Evolutionary conservation across 2,888 invertebrate species (phyloP), one percentile per base, ranked within the genome.

Genomic region (Eumacrocentrus americanus): DNA sequence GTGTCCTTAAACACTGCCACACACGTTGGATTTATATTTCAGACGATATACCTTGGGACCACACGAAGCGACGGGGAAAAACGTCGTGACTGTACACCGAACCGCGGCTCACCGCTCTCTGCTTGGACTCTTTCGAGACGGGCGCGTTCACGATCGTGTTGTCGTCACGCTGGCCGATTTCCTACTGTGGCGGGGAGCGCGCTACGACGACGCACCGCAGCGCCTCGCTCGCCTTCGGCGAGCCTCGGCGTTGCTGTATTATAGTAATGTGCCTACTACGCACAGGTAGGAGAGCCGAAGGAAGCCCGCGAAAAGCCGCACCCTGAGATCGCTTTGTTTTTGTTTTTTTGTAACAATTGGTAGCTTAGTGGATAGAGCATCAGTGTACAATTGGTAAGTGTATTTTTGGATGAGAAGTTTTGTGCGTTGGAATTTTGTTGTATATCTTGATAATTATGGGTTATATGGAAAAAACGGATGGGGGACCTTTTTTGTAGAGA

Each of bases 111-210:
- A 25, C 23, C 37, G 25, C 46, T 62, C 42, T 29, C 20, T 29
- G 5, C 9, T n/a, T 55, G 23, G 40, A 51, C 50, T 52, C 37
- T 29, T 9, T 37, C 48, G 42, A 57, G 25, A 47, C 22, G 16
- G 16, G 20, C 48, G 20, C 55, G 58, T 37, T 58, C 51, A 47
- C 58, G 46, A 56, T 59, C 61, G 72, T 74, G 74, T 77, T 73
- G 63, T 66, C 75, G 73, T 72, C 69, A 72, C 79, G 76, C 74
- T 74, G 74, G 77, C 77, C 78, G 78, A 77, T 75, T 74, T 78
- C 75, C 63, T 70, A 80, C 80, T 80, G 79, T 72, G 71, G 72
- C 72, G 74, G 71, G 73, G 74, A 74, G 72, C 67, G 68, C 59
- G 64, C 47, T 35, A 18, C 5, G 23, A 35, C 37, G 20, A 37